Evolutionary conservation across 2,113 vertebrate genomes (phyloP), one percentile per base, ranked within the genome.

Genomic region (Plecotus auritus): DNA sequence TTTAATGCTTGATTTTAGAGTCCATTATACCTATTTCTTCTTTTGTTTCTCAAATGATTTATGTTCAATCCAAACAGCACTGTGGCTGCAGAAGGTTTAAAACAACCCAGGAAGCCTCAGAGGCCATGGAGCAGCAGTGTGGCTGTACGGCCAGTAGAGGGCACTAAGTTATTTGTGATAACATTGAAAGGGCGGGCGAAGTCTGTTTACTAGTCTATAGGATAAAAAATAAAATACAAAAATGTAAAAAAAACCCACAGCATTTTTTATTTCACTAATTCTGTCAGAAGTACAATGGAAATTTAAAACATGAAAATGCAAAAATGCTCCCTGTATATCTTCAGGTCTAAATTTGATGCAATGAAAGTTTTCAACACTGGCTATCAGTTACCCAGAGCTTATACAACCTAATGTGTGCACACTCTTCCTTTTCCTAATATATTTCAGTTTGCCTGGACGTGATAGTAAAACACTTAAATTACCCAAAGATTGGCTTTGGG

Each of bases 121-220:
- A 51, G 70, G 40, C 56, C 12, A 0, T 4, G 17, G 51, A 56
- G 69, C 72, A 14, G 93, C 86, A 85, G 56, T 94, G 85, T 69
- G 45, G 54, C 6, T 0, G 16, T 16, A 56, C 3, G 35, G 42
- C 72, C 94, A 2, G 66, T 64, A 97, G 97, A 93, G 96, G 97
- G 97, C 82, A 35, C 93, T 90, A 16, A 14, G 82, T 69, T 64
- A 69, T 59, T 90, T 73, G 61, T 0, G 67, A 95, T 96, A 51
- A 73, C 40, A 51, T 88, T 5, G 7, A 16, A 93, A 83, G 69
- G 11, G 9, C 0, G 8, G 9, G 67, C 22, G 73, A 78, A 45
- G 64, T n/a, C 64, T 67, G 56, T 93, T 95, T 54, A 61, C 64
- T 37, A 73, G 54, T 5, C 18, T 92, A 51, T 67, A 84, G 51